Evolutionary conservation across 2,888 invertebrate species (phyloP).

Genomic region (Melinaea menophilus): DNA sequence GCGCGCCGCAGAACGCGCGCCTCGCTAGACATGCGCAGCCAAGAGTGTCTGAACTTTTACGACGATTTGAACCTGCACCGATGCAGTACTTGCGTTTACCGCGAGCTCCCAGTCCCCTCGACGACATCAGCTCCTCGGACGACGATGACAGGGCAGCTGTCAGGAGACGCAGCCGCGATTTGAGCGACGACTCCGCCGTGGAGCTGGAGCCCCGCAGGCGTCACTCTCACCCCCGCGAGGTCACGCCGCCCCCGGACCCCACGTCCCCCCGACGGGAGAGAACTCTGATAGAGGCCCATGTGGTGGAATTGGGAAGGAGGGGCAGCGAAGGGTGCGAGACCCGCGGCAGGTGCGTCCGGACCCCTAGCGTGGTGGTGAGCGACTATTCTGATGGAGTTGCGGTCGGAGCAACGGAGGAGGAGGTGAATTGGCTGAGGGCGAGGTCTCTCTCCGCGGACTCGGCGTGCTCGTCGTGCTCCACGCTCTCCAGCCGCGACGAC

Average conservation of each 20-base stretch:
- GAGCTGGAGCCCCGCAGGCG: slow-evolving; percentile 73
- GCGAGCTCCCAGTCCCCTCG: slow-evolving; percentile 60
- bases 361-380: slow-evolving; percentile 92
- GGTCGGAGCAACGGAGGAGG: slow-evolving; percentile 68
- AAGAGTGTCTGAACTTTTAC: slow-evolving; percentile 65
- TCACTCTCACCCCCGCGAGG: slow-evolving; percentile 63
- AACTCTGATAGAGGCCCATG: slow-evolving; percentile 72
- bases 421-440: slow-evolving; percentile 67
- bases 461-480: slow-evolving; percentile 86
- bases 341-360: slow-evolving; percentile 81
- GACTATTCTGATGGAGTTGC: slow-evolving; percentile 87
- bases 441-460: slow-evolving; percentile 81
- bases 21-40: slow-evolving; percentile 60
- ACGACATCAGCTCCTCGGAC: slow-evolving; percentile 70
- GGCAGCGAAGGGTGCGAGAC: slow-evolving; percentile 70
- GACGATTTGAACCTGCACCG: slow-evolving; percentile 66
- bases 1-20: slow-evolving; percentile 63
- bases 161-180: slow-evolving; percentile 65
- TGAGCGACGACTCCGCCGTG: slow-evolving; percentile 76
- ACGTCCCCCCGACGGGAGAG: slow-evolving; percentile 66
- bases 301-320: slow-evolving; percentile 77
- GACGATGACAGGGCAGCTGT: slow-evolving; percentile 72
- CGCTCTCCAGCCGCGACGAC: slow-evolving; percentile 85
- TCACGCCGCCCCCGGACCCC: slow-evolving; percentile 62
- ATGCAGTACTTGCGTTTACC: slow-evolving; percentile 74